Evolutionary conservation across 2,888 invertebrate species (phyloP).

Genomic region (Poecilobothrus nobilitatus): DNA sequence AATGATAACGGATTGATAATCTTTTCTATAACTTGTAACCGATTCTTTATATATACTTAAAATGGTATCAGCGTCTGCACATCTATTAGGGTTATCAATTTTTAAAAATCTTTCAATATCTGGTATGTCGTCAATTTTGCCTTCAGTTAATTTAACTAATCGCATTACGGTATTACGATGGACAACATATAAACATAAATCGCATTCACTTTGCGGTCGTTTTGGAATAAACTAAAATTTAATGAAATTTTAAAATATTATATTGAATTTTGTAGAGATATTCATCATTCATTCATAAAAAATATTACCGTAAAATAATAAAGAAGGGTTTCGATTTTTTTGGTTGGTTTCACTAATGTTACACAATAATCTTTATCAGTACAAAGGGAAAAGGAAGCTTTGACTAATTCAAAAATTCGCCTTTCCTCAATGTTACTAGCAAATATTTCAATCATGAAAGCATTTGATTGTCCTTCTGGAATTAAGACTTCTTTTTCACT

Average conservation of each 20-base stretch:
- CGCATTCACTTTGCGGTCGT: background rate
- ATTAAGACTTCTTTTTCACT: too few species aligned
- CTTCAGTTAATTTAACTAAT: background rate
- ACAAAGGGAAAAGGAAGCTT: constrained; percentile 55
- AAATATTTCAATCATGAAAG: too few species aligned
- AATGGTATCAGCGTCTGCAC: background rate
- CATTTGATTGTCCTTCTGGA: too few species aligned
- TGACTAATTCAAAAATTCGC: constrained; percentile 48
- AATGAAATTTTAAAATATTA: background rate
- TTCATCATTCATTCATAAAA: too few species aligned
- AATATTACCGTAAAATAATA: background rate
- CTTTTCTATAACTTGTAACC: too few species aligned
- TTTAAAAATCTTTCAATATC: background rate
- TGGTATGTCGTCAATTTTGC: background rate
- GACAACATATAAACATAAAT: background rate
- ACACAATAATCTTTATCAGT: constrained; percentile 47
- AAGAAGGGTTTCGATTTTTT: background rate
- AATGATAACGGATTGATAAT: too few species aligned
- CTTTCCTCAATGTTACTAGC: constrained; percentile 41
- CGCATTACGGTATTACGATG: background rate
- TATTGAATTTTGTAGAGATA: too few species aligned
- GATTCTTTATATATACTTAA: too few species aligned
- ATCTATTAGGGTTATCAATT: background rate
- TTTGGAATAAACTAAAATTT: background rate
- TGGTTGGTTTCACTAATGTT: constrained; percentile 9